Base-by-base conservation (phyloP, 2,113 vertebrate genomes). In the Coptodon bakossiorum region DNA sequence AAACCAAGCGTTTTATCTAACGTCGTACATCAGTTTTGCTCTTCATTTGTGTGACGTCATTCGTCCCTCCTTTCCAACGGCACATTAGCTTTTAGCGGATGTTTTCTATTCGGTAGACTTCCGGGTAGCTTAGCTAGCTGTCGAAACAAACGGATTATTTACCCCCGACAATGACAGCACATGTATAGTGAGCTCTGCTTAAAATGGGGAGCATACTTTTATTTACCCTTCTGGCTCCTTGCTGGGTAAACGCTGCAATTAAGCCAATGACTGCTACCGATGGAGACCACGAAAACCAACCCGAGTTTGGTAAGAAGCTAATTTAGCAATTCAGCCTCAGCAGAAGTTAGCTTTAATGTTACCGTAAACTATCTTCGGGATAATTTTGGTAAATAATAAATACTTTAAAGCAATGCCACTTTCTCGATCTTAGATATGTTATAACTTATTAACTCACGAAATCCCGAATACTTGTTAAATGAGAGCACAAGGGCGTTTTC, bases 261-360 rank as follows among this genome's bases (percentile, higher is more conserved):
- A 95, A 86, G 6, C 71, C 94, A 5, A 90, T 78, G 59, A 36
- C 80, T 22, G 40, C 24, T 3, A n/a, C 45, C 48, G 89, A 92
- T 7, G 59, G 88, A 4, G 89, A 16, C 17, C 76, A 40, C 22
- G 90, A 95, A 86, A 85, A 91, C 59, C 81, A 56, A 24, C 85
- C 85, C 2, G 95, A 95, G 27, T 91, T 96, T 5, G 95, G 96
- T 96, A 63, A 94, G 93, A 88, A 80, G 85, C 80, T 36, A 56
- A 66, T n/a, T 61, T 50, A 82, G 40, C 48, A 16, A 56, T 63
- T 83, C 86, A 88, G 54, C 29, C 24, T 12, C 45, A 63, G 85
- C 87, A 86, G 86, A 57, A 40, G 17, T 53, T 87, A 87, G 86
- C 82, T 48, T 68, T 7, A 76, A 45, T 7, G 27, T 10, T 10